Evolutionary conservation across 1,140 invertebrate species (phyloP).

Genomic region (Contarinia nasturtii): DNA sequence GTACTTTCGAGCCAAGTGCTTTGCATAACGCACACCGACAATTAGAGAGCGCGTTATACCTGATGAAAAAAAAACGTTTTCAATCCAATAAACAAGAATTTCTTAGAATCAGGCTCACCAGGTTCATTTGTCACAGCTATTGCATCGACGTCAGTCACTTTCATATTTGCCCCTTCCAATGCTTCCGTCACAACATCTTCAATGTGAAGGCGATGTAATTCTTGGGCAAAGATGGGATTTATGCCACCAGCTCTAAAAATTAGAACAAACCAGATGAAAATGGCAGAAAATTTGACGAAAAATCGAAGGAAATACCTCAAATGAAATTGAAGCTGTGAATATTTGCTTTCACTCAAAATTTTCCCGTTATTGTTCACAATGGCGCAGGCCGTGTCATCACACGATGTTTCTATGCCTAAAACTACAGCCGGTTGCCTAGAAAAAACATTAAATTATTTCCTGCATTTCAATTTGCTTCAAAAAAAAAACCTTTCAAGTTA

Average conservation of each 20-base stretch:
- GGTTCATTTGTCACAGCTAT: conserved; percentile 81
- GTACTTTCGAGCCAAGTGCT: conserved; percentile 44
- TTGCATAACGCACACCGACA: conserved; percentile 76
- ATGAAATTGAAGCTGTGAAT: conserved; percentile 41
- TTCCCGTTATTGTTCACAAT: conserved; percentile 52
- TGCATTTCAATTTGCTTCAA: too few relatives aligned
- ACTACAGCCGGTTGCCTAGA: not conserved
- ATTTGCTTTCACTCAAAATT: conserved; percentile 60
- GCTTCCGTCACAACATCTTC: conserved; percentile 51
- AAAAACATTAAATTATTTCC: too few relatives aligned
- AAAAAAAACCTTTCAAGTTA: too few relatives aligned
- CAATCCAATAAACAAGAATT: too few relatives aligned
- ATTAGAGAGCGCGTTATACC: too few relatives aligned
- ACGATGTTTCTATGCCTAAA: conserved; percentile 94
- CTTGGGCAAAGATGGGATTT: conserved; percentile 64
- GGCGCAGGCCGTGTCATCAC: conserved; percentile 90
- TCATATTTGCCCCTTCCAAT: conserved; percentile 39
- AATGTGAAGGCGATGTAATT: conserved; percentile 67
- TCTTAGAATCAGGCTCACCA: conserved; percentile 22
- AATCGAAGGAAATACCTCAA: too few relatives aligned
- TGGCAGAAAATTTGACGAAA: too few relatives aligned
- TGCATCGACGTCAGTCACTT: conserved; percentile 62
- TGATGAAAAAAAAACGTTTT: conserved; percentile 32
- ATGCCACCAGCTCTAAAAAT: conserved; percentile 66
- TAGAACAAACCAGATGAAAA: too few relatives aligned